phyloP scores from a whole-genome alignment of 2,888 invertebrate genomes.

The Argyresthia goedartella region DNA sequence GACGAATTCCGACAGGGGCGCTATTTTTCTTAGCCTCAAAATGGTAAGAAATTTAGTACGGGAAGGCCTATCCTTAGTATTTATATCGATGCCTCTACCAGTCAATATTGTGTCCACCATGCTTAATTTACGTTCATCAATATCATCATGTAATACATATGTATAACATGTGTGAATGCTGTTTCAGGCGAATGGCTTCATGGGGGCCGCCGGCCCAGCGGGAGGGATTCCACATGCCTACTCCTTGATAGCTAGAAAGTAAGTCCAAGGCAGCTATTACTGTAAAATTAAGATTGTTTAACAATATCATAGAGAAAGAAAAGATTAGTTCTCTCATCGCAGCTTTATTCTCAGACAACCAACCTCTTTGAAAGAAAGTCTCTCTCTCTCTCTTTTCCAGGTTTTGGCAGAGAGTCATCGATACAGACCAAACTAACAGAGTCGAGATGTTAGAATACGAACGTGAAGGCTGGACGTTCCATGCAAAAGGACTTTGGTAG shows the following conservation, averaged over 20 bases:
- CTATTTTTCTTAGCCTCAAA: too few species aligned
- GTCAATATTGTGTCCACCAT: neutral
- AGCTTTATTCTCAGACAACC: too few species aligned
- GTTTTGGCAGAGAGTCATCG: constrained; percentile 77
- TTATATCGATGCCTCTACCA: too few species aligned
- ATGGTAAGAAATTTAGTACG: too few species aligned
- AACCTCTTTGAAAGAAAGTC: too few species aligned
- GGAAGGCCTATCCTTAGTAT: too few species aligned
- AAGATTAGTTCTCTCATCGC: too few species aligned
- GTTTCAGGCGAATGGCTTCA: constrained; percentile 91
- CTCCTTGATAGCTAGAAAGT: constrained; percentile 83
- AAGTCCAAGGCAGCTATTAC: constrained; percentile 16
- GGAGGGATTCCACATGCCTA: constrained; percentile 95
- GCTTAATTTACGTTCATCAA: neutral
- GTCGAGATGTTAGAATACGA: constrained; percentile 87
- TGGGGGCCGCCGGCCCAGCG: constrained; percentile 89
- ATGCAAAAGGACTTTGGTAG: constrained; percentile 95
- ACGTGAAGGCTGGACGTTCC: constrained; percentile 92
- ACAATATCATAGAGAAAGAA: too few species aligned
- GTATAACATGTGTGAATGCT: neutral
- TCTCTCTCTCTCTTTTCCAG: constrained; percentile 31
- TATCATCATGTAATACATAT: neutral
- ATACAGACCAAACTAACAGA: constrained; percentile 73
- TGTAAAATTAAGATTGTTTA: too few species aligned
- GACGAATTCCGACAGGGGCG: too few species aligned